These are phyloP conservation scores for Zaprionus capensis DNA, from an alignment of 1,140 invertebrate species.

Conservation along the genomic window DNA sequence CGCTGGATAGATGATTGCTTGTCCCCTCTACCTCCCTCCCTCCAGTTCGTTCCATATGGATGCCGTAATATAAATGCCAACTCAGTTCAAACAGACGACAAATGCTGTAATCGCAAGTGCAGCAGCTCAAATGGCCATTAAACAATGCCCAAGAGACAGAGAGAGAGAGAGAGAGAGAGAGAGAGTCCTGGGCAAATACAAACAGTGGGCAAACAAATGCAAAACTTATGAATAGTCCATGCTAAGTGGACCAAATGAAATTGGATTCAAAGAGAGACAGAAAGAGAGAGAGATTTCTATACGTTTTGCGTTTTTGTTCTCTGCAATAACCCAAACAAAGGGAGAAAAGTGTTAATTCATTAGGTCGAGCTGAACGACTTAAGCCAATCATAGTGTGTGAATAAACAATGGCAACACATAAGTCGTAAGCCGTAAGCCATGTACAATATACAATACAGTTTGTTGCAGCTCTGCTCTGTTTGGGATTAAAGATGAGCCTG, in stretches of 20 bases:
- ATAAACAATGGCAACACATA: not conserved
- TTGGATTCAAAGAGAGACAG: not conserved
- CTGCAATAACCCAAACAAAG: not conserved
- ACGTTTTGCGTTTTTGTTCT: not conserved
- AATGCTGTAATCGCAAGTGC: constrained; percentile 37
- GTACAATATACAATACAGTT: not conserved
- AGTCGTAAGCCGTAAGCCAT: not conserved
- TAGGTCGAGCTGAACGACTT: not conserved
- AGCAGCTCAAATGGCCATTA: constrained; percentile 30
- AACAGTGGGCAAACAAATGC: constrained; percentile 4
- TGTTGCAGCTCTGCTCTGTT: too few relatives aligned
- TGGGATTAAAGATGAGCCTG: not conserved
- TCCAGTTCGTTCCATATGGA: constrained; percentile 42
- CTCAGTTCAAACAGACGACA: constrained; percentile 25
- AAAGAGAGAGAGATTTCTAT: not conserved
- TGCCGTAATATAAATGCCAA: constrained; percentile 29
- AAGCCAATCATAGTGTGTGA: constrained; percentile 3
- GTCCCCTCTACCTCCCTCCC: not conserved
- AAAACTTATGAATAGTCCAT: not conserved
- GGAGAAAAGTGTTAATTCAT: constrained; percentile 1
- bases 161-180: not conserved
- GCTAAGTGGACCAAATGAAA: constrained; percentile 3
- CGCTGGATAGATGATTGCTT: constrained; percentile 38
- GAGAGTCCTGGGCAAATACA: not conserved
- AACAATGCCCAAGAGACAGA: constrained; percentile 11